Conservation (phyloP, 2,797 vertebrate genomes). For the Chiloscyllium punctatum region DNA sequence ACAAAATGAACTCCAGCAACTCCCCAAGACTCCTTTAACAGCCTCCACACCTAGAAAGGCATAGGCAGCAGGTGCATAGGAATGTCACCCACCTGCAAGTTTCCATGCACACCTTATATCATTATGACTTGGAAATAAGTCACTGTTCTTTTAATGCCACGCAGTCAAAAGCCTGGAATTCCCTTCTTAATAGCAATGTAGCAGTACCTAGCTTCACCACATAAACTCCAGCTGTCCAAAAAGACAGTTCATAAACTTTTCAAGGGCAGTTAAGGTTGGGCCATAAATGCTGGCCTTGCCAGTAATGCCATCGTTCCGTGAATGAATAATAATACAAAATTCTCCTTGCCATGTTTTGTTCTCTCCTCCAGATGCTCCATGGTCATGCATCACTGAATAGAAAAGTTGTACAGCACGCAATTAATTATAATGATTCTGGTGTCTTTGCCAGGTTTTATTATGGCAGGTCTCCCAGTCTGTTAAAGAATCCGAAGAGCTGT, state of each 20-base stretch:
- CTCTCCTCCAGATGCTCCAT: neutral
- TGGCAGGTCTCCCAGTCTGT: neutral
- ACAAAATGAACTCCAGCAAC: neutral
- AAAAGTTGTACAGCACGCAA: neutral
- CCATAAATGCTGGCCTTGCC: neutral
- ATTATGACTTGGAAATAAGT: neutral
- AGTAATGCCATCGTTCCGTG: neutral
- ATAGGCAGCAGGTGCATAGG: neutral
- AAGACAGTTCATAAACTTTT: neutral
- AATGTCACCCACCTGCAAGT: neutral
- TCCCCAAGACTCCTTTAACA: neutral
- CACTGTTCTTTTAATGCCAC: neutral
- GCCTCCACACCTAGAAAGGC: neutral
- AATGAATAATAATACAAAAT: neutral
- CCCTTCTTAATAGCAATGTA: neutral
- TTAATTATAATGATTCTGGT: neutral
- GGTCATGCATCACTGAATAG: neutral
- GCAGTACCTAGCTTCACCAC: neutral
- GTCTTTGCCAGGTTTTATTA: conserved; percentile 1
- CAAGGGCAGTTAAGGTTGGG: neutral
- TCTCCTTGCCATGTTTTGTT: conserved; percentile 14
- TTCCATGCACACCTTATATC: neutral
- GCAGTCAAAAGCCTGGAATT: neutral
- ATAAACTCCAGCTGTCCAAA: neutral
- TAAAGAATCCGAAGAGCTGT: neutral